Evolutionary conservation across 2,113 vertebrate species (phyloP).

Genomic region (Talpa occidentalis): DNA sequence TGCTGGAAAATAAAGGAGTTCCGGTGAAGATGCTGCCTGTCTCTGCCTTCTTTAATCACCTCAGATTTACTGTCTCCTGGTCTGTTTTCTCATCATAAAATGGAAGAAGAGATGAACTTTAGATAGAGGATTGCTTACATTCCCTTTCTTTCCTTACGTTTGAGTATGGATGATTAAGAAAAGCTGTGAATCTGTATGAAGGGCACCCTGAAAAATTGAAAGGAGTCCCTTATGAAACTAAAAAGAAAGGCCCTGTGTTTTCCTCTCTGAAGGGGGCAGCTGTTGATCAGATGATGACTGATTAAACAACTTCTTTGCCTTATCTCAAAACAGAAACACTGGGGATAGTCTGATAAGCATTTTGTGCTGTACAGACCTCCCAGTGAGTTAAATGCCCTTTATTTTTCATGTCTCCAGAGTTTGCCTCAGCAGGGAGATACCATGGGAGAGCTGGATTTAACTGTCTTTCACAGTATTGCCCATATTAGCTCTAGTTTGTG

Average conservation of each 20-base stretch:
- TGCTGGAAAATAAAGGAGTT: slow-evolving; percentile 23
- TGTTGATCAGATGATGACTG: slow-evolving; percentile 56
- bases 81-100: slow-evolving; percentile 19
- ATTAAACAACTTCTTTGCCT: slow-evolving; percentile 44
- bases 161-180: slow-evolving; percentile 1
- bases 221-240: neutral
- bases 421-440: slow-evolving; percentile 55
- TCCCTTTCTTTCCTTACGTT: slow-evolving; percentile 42
- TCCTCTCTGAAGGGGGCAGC: slow-evolving; percentile 10
- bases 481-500: slow-evolving; percentile 75
- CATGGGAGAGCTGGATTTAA: slow-evolving; percentile 59
- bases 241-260: slow-evolving; percentile 24
- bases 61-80: neutral
- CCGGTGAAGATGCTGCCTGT: neutral
- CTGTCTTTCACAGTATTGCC: slow-evolving; percentile 37
- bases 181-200: slow-evolving; percentile 26
- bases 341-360: slow-evolving; percentile 16
- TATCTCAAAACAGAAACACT: slow-evolving; percentile 31
- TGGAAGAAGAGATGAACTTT: neutral
- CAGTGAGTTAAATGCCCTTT: slow-evolving; percentile 62
- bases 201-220: neutral
- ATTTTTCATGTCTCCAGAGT: slow-evolving; percentile 31
- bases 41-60: neutral
- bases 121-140: neutral
- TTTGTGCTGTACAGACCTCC: slow-evolving; percentile 42